Percentiles rank a stretch among this genome's conserved stretches.
Evolutionary conservation across 2,113 vertebrate species (phyloP).

Genomic region (Fregata magnificens): DNA sequence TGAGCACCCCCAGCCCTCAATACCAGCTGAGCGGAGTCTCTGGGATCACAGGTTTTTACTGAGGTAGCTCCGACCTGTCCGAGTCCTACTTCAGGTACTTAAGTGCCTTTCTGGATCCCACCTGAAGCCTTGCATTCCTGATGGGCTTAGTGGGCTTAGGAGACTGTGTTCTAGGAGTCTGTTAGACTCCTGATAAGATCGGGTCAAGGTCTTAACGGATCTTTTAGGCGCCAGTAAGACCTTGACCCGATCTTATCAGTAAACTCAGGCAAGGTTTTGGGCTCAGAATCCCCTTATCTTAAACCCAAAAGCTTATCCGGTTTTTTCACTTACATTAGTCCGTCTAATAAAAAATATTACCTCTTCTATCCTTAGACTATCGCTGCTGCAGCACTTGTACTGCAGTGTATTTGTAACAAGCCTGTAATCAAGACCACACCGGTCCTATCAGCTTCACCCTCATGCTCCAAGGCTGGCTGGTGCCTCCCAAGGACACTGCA

Average conservation of each 20-base stretch:
- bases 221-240: background rate
- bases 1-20: background rate
- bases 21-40: background rate
- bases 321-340: background rate
- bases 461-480: background rate
- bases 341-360: background rate
- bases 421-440: background rate
- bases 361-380: background rate
- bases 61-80: background rate
- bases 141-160: background rate
- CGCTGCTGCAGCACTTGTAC: background rate
- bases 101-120: background rate
- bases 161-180: background rate
- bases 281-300: background rate
- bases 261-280: background rate
- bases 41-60: background rate
- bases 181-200: background rate
- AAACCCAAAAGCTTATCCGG: background rate
- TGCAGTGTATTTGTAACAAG: background rate
- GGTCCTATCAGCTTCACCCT: background rate
- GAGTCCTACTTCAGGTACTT: background rate
- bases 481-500: background rate
- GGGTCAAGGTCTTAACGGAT: background rate
- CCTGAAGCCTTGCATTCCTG: background rate
- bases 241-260: background rate